Base-by-base conservation (phyloP, 2,888 invertebrate genomes). In the Achlya flavicornis region DNA sequence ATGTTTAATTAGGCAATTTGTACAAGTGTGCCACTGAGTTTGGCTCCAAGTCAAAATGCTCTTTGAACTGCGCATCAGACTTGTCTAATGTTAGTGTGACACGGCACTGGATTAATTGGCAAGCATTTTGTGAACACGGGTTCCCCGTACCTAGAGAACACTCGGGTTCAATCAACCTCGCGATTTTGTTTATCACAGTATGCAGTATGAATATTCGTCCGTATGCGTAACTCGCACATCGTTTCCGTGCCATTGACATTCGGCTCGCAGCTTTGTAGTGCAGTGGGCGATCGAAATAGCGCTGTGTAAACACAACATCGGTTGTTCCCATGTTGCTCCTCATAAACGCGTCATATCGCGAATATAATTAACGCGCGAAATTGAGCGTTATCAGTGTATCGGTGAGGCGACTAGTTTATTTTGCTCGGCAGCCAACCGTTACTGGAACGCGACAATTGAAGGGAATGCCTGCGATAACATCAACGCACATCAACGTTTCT, bases 191-290 rank as follows among this genome's bases (percentile, higher is more conserved):
- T 88, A 87, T 86, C 78, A 81, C 74, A 73, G 72, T 74, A 76
- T 67, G 73, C 74, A 73, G 72, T 74, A 76, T 67, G 73, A 67
- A 71, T 70, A 70, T 67, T 70, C 66, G 71, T 68, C 73, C 69
- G 68, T 71, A 76, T 78, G 77, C 81, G 81, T 82, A 60, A 73
- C 74, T 74, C 75, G 75, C 74, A 72, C 70, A 1, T 75, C 79
- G 80, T 87, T 87, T 78, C 77, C 85, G 84, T 89, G 90, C 88
- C 90, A 91, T 91, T 92, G 91, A 91, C 92, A 91, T 89, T 89
- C 83, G 75, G 74, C 67, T 68, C 75, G 77, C 75, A 70, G 70
- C 77, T 82, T 84, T 75, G 81, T 80, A 74, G 74, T 73, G 81
- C 80, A 74, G 74, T 73, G 70, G 66, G 71, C 70, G 76, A 79